Evolutionary conservation across 2,113 vertebrate species (phyloP).

Genomic region (Antennarius striatus): DNA sequence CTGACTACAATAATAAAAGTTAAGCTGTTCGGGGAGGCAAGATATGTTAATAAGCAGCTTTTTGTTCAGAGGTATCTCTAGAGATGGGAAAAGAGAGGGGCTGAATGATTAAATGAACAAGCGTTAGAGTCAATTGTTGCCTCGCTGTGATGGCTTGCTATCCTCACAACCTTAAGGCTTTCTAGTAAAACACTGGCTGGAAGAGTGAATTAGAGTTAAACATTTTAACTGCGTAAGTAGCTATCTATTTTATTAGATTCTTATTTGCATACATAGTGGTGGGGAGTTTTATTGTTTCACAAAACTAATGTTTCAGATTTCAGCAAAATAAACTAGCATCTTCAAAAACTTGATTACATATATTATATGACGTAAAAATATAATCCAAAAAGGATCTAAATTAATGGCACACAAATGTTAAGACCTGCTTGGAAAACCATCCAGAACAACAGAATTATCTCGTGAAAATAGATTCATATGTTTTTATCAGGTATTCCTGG

Average conservation of each 20-base stretch:
- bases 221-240: conserved; percentile 41
- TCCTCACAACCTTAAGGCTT: conserved; percentile 50
- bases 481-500: conserved; percentile 14
- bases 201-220: conserved; percentile 39
- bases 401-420: not conserved
- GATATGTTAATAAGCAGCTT: conserved; percentile 39
- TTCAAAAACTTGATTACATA: conserved; percentile 24
- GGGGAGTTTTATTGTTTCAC: conserved; percentile 28
- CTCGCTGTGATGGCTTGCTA: conserved; percentile 30
- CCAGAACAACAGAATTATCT: conserved; percentile 1
- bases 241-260: conserved; percentile 61
- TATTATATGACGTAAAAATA: too few relatives aligned
- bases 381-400: not conserved
- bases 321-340: conserved; percentile 30
- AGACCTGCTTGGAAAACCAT: conserved; percentile 9
- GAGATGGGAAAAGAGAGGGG: conserved; percentile 38
- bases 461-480: conserved; percentile 17
- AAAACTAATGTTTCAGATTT: conserved; percentile 31
- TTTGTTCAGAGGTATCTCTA: conserved; percentile 10
- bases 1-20: conserved; percentile 28
- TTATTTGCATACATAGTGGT: conserved; percentile 64
- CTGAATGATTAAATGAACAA: conserved; percentile 53
- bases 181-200: conserved; percentile 43
- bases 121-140: conserved; percentile 44
- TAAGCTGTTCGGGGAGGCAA: not conserved